Base-by-base conservation (phyloP, 2,113 vertebrate species). In the Atherinomorus stipes region DNA sequence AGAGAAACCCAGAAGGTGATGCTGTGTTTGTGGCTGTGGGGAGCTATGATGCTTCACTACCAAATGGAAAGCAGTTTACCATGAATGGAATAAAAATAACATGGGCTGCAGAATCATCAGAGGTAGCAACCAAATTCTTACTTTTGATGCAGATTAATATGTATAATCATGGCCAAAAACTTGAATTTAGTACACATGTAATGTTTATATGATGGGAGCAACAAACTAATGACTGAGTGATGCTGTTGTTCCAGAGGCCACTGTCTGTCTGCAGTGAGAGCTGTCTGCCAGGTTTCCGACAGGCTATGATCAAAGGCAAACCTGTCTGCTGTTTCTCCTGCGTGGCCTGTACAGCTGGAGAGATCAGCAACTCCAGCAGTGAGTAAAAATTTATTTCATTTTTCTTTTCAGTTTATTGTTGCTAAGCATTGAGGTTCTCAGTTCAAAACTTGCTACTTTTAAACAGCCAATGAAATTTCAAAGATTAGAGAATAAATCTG, bases 301-400 rank as follows among this genome's bases (percentile, higher is more conserved):
- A 93, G 71, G 93, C 91, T 38, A 74, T 78, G 11, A 91, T 94
- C 26, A 91, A 90, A 89, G 93, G 90, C 4, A 93, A 94, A 80
- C 94, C 94, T 38, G 65, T 91, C 38, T 95, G 94, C 78, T 95
- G 93, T 74, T 95, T 95, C 61, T 91, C 89, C 66, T 95, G 94
- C 53, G 61, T 95, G 22, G 23, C 78, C 28, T 95, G 94, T 71
- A 89, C 91, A 51, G 90, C 88, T 58, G 94, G 94, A 64, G 93
- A 94, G 83, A 94, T 95, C 78, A 93, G 86, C 76, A 91, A 91
- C 64, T 68, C 71, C 25, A 94, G 74, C 59, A 91, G 94, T 95
- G 67, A 89, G 91, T 76, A n/a, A 0, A 75, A 16, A 18, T 50
- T 62, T 47, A 9, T 0, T 23, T 1, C 63, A 1, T 40, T 23